Conservation (phyloP, 2,797 vertebrate species). For the Coluber constrictor region DNA sequence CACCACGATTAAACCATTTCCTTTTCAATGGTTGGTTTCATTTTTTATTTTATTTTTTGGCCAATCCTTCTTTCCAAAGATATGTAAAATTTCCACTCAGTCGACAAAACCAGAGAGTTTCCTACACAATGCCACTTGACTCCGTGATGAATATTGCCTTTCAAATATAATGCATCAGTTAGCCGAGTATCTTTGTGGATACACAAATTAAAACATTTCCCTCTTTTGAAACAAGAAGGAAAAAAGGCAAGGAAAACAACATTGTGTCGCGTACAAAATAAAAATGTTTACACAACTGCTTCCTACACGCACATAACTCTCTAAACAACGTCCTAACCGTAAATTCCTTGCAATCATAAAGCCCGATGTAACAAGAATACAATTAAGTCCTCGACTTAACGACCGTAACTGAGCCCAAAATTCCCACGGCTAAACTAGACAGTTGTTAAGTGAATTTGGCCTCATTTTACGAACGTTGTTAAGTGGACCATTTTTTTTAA, state of each 20-base stretch:
- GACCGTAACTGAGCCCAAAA: background rate
- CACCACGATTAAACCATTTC: slow-evolving; percentile 42
- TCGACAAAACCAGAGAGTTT: slow-evolving; percentile 53
- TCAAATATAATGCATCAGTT: slow-evolving; percentile 34
- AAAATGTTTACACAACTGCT: background rate
- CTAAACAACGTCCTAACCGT: background rate
- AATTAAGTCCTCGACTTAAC: background rate
- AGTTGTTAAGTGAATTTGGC: background rate
- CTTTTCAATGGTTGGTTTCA: slow-evolving; percentile 48
- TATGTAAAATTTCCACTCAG: slow-evolving; percentile 50
- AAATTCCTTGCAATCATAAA: background rate
- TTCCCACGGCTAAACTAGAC: background rate
- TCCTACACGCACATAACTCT: background rate
- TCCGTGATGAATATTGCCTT: slow-evolving; percentile 46
- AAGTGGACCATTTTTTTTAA: too few relatives aligned
- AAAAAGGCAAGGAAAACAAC: slow-evolving; percentile 1
- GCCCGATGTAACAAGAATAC: background rate
- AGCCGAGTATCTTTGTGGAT: slow-evolving; percentile 29
- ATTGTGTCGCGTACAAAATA: slow-evolving; percentile 1
- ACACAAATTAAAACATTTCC: slow-evolving; percentile 37
- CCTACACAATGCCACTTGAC: slow-evolving; percentile 47
- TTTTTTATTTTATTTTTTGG: slow-evolving; percentile 30
- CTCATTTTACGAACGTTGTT: background rate
- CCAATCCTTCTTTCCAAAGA: slow-evolving; percentile 44
- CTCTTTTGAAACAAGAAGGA: background rate